These are phyloP conservation scores for Drosophila pruinosa DNA, from an alignment of 1,140 invertebrate genomes.

Conservation along the genomic window DNA sequence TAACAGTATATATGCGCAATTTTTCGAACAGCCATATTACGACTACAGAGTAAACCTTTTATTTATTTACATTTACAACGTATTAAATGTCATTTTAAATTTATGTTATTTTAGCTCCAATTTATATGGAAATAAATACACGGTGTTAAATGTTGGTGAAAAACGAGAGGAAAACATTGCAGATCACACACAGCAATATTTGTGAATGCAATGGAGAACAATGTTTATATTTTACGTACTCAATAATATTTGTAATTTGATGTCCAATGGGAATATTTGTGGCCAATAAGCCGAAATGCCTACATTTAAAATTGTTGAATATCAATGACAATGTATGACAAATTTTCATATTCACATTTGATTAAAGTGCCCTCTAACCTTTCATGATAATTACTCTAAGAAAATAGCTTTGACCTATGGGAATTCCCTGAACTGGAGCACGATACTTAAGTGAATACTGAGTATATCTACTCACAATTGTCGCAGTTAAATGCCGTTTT, in stretches of 20 bases:
- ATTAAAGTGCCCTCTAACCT: neutral
- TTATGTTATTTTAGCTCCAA: conserved; percentile 36
- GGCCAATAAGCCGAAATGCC: neutral
- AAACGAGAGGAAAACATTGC: neutral
- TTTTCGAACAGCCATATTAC: neutral
- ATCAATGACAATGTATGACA: neutral
- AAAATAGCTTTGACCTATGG: conserved; percentile 21
- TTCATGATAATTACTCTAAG: neutral
- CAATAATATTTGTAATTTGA: neutral
- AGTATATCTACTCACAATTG: neutral
- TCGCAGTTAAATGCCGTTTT: neutral
- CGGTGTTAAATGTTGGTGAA: neutral
- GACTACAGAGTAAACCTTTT: conserved; percentile 28
- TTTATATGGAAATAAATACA: conserved; percentile 28
- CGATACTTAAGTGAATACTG: neutral
- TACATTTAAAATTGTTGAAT: neutral
- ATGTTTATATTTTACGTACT: neutral
- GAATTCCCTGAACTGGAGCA: conserved; percentile 6
- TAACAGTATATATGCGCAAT: conserved; percentile 23
- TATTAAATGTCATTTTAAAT: conserved; percentile 69
- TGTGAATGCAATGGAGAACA: neutral
- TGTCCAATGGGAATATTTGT: neutral
- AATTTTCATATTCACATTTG: neutral
- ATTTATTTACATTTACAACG: conserved; percentile 56
- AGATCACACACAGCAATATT: neutral